phyloP scores from a whole-genome alignment of 1,140 invertebrate species.

The Dendroctonus ponderosae region DNA sequence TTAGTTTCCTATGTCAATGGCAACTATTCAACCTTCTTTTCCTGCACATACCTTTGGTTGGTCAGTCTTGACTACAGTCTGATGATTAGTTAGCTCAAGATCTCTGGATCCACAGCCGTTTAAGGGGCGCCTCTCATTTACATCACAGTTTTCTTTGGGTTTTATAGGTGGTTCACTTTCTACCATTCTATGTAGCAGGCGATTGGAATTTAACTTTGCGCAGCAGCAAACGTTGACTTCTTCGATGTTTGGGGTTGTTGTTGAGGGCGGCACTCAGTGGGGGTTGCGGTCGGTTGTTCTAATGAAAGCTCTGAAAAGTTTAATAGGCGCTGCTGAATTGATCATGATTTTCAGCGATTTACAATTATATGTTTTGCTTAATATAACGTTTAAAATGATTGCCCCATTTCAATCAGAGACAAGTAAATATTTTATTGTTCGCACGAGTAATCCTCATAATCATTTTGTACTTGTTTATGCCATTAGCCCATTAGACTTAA shows the following conservation, averaged over 20 bases:
- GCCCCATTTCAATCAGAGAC: not conserved
- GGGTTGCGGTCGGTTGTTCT: constrained; percentile 38
- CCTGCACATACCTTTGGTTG: constrained; percentile 35
- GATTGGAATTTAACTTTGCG: constrained; percentile 27
- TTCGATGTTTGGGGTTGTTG: constrained; percentile 11
- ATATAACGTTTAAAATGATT: not conserved
- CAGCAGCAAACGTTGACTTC: constrained; percentile 20
- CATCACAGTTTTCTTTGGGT: constrained; percentile 62
- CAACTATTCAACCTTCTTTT: not conserved
- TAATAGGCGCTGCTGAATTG: not conserved
- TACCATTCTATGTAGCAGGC: constrained; percentile 48
- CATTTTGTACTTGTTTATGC: constrained; percentile 23
- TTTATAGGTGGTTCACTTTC: constrained; percentile 46
- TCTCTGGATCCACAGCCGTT: constrained; percentile 74
- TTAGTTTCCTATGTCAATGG: not conserved
- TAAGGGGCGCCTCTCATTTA: constrained; percentile 71
- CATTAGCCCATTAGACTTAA: constrained; percentile 17
- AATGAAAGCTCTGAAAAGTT: constrained; percentile 37
- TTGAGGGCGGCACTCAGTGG: constrained; percentile 38
- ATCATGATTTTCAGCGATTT: not conserved
- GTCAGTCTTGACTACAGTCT: constrained; percentile 25
- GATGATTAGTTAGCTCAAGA: constrained; percentile 57
- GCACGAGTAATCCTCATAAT: constrained; percentile 24
- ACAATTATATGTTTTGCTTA: no score
- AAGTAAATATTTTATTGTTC: constrained; percentile 8